phyloP scores from a whole-genome alignment of 2,797 vertebrate species.

The Enteromius treurensis region DNA sequence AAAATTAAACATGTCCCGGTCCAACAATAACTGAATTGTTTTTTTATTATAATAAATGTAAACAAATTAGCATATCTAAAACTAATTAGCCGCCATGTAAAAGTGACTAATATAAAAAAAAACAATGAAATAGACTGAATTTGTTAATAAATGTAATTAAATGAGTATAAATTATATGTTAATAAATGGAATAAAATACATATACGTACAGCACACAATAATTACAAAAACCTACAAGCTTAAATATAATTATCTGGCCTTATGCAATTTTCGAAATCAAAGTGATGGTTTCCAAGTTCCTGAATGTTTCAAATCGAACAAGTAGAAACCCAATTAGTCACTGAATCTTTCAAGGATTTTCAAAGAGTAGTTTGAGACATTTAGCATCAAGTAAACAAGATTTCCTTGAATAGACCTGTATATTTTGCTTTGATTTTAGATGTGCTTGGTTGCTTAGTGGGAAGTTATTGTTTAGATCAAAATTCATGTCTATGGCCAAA shows the following conservation, averaged over 20 bases:
- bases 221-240: background rate
- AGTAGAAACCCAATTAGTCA: background rate
- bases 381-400: conserved; percentile 24
- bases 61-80: background rate
- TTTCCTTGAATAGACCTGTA: background rate
- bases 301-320: conserved; percentile 1
- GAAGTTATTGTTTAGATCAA: conserved; percentile 9
- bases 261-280: conserved; percentile 16
- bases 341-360: conserved; percentile 29
- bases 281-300: conserved; percentile 23
- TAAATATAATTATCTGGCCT: background rate
- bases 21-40: background rate
- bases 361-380: conserved; percentile 23
- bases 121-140: background rate
- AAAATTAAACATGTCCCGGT: background rate
- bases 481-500: background rate
- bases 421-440: conserved; percentile 14
- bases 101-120: background rate
- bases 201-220: background rate
- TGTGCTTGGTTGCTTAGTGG: background rate
- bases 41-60: background rate
- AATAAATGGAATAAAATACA: background rate
- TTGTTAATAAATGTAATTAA: background rate
- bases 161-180: background rate
- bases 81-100: background rate